Conservation (phyloP, 2,797 vertebrate genomes). For the Dicrostonyx torquatus region DNA sequence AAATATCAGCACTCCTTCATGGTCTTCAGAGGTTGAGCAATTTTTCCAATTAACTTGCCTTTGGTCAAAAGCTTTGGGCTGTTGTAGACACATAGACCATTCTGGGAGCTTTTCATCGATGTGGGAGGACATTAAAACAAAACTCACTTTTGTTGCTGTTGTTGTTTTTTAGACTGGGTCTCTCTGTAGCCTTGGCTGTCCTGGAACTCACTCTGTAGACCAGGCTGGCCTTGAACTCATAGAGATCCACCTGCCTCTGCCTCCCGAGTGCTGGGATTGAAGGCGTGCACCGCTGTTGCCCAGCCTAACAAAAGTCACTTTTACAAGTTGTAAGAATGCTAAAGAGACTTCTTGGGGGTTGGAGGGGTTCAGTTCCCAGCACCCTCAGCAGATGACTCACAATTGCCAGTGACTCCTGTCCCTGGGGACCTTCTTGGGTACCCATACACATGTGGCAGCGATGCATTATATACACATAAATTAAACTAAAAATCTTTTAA, state of each 20-base stretch:
- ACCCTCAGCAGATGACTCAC: background rate
- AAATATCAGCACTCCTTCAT: background rate
- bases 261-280: background rate
- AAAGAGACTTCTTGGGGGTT: no score
- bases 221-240: background rate
- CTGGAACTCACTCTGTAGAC: background rate
- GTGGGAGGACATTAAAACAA: background rate
- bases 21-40: background rate
- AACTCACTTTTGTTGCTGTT: background rate
- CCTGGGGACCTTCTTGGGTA: background rate
- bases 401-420: background rate
- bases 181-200: background rate
- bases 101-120: background rate
- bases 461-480: background rate
- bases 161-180: background rate
- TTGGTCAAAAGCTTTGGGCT: background rate
- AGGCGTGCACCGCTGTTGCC: background rate
- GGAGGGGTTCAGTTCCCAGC: background rate
- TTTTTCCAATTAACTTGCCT: constrained; percentile 15
- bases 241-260: background rate
- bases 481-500: background rate
- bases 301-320: background rate
- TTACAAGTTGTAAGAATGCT: background rate
- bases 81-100: background rate
- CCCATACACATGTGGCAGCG: background rate